Evolutionary conservation across 2,113 vertebrate genomes (phyloP), one percentile per base, ranked within the genome.

Genomic region (Zosterops lateralis): DNA sequence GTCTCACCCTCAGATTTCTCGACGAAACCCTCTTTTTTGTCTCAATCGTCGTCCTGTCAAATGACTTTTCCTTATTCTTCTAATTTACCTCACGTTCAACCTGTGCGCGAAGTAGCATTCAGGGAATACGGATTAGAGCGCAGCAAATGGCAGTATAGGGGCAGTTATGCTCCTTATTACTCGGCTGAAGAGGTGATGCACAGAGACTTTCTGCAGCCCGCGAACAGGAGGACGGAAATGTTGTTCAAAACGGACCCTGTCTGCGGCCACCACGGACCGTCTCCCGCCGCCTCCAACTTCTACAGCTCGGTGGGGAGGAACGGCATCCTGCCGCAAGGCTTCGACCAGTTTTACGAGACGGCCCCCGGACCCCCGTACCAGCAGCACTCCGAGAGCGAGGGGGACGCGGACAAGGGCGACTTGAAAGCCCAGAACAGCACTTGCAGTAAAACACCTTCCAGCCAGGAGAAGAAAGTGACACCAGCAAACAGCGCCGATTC

Each of bases 71-170:
- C 99, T 51, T 99, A 99, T 97, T 99, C 99, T 74, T 98, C 99
- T 94, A 99, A 98, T 98, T 98, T 99, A 96, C 98, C 98, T 87
- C 99, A 99, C 95, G 98, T 99, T 97, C 99, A 99, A 98, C 99
- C 99, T 95, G 99, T 99, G 96, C 98, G 99, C 34, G 99, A 99
- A 96, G 98, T 99, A 96, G 98, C 99, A 97, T 99, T 99, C 98
- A 98, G 99, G 97, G 99, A 99, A 98, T 99, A 99, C 97, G 98
- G 98, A 97, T 98, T 99, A 97, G 99, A 99, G 96, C 99, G 99
- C 97, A 98, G 98, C 93, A 98, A 98, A 97, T 99, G 99, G 99
- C 99, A 99, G 96, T 99, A 99, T 47, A 98, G 99, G 97, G 98
- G 98, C 96, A 98, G 98, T 97, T 99, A 99, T 97, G 98, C 98